A percentile compares a stretch with the other conserved stretches of the same genome.
Evolutionary conservation across 1,140 invertebrate species (phyloP).

Genomic region (Euura lappo): DNA sequence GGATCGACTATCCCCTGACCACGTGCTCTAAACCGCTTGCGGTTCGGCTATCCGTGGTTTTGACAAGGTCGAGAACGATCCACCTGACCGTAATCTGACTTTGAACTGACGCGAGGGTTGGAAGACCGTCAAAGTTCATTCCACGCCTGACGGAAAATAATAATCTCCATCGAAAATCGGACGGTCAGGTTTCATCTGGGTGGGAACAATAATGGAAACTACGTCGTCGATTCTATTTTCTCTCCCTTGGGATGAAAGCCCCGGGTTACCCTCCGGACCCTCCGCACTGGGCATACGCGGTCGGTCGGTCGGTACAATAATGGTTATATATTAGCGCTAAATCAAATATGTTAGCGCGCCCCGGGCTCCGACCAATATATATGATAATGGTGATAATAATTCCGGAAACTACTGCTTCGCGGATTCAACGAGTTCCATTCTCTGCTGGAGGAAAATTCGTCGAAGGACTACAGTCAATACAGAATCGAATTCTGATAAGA

Average conservation of each 20-base stretch:
- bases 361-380: conserved; percentile 49
- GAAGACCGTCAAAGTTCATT: too few relatives aligned
- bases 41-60: conserved; percentile 44
- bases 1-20: conserved; percentile 36
- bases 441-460: conserved; percentile 26
- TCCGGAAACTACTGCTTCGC: conserved; percentile 46
- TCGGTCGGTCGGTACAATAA: conserved; percentile 45
- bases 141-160: too few relatives aligned
- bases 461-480: neutral
- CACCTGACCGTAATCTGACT: neutral
- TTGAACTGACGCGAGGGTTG: too few relatives aligned
- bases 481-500: too few relatives aligned
- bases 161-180: too few relatives aligned
- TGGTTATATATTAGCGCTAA: conserved; percentile 61
- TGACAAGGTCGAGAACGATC: conserved; percentile 40
- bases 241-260: conserved; percentile 37
- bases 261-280: neutral
- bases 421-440: conserved; percentile 15
- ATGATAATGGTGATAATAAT: conserved; percentile 61
- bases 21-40: conserved; percentile 32
- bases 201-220: conserved; percentile 55
- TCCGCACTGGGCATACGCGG: neutral
- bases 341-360: conserved; percentile 56
- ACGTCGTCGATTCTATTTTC: conserved; percentile 61
- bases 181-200: too few relatives aligned